phyloP scores from a whole-genome alignment of 23 tunicate species.

The Ciona savignyi region DNA sequence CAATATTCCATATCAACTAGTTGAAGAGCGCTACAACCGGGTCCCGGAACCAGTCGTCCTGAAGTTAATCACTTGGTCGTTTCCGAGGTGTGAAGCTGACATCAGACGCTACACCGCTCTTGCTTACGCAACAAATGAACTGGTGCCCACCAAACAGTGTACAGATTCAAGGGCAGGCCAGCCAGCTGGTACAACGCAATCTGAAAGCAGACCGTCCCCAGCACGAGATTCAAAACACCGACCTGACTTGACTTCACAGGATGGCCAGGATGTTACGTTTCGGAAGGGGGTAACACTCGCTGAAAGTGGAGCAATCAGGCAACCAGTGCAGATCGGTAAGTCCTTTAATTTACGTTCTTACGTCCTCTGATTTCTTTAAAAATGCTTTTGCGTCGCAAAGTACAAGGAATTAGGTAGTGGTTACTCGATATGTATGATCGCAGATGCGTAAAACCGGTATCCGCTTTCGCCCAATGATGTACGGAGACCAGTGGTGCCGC shows the following conservation, averaged over 20 bases:
- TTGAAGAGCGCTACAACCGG: conserved; percentile 45
- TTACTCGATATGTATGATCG: neutral
- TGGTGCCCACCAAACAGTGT: neutral
- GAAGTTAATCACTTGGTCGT: conserved; percentile 66
- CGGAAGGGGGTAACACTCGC: conserved; percentile 59
- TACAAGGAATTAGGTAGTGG: too few relatives aligned
- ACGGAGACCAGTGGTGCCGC: neutral
- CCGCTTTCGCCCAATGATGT: neutral
- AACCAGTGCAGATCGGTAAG: conserved; percentile 73
- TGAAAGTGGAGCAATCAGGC: conserved; percentile 34
- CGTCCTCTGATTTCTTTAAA: neutral
- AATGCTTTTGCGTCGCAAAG: neutral
- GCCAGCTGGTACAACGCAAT: neutral
- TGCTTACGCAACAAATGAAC: conserved; percentile 13
- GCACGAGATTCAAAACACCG: neutral
- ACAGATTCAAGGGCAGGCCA: neutral
- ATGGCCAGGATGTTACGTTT: conserved; percentile 37
- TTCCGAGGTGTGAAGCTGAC: conserved; percentile 66
- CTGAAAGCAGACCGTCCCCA: neutral
- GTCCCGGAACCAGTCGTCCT: conserved; percentile 68
- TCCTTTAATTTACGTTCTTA: neutral
- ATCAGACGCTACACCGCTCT: conserved; percentile 73
- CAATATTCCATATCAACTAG: conserved; percentile 47
- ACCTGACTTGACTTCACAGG: neutral
- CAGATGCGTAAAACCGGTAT: neutral